These are phyloP conservation scores for Drosophila arizonae DNA, from an alignment of 1,140 invertebrate species.

Conservation along the genomic window DNA sequence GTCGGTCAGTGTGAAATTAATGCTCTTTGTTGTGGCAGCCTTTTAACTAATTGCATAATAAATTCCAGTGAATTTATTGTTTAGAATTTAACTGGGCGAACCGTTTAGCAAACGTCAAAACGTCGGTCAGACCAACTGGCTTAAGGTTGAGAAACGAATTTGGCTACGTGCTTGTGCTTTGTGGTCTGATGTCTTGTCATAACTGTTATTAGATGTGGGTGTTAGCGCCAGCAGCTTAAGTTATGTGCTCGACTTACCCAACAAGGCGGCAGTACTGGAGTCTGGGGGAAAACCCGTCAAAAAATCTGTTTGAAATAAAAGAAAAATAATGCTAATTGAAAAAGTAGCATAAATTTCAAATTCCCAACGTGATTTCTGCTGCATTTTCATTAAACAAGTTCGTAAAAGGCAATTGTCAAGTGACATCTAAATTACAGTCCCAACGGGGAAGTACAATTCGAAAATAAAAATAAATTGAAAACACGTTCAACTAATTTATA, in stretches of 20 bases:
- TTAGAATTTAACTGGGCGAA: conserved; percentile 30
- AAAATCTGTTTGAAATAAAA: not conserved
- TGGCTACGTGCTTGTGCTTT: conserved; percentile 4
- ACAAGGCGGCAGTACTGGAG: not conserved
- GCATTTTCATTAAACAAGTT: not conserved
- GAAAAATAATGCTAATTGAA: conserved; percentile 16
- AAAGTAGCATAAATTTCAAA: conserved; percentile 30
- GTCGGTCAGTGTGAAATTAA: conserved; percentile 43
- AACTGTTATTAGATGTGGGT: conserved; percentile 35
- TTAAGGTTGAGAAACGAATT: conserved; percentile 21
- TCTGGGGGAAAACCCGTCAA: conserved; percentile 29
- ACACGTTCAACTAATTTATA: not conserved
- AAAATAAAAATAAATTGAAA: not conserved
- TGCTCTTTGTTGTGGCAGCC: conserved; percentile 24
- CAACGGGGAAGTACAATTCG: not conserved
- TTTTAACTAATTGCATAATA: conserved; percentile 80
- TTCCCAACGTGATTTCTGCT: conserved; percentile 19
- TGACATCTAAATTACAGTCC: not conserved
- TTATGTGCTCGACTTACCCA: conserved; percentile 38
- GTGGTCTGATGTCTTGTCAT: conserved; percentile 38
- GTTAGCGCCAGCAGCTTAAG: conserved; percentile 6
- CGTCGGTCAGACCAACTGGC: conserved; percentile 61
- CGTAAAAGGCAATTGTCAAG: not conserved
- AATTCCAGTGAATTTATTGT: conserved; percentile 70
- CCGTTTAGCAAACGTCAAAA: conserved; percentile 64